Evolutionary conservation across 37 sponge, comb jelly and placozoan species (phyloP).

Genomic region (Theonella swinhoei): DNA sequence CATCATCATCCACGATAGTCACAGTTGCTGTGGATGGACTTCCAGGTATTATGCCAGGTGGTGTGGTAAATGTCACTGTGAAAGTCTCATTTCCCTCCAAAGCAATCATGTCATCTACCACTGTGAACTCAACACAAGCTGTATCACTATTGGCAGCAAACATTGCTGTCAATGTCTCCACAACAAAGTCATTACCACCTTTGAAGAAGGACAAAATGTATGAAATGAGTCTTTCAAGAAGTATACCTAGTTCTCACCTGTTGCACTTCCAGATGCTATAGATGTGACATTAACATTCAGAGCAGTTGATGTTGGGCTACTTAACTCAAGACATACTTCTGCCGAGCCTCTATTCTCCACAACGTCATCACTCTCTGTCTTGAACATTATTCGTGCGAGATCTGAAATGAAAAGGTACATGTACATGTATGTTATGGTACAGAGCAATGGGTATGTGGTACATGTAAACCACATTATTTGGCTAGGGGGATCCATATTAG

Average conservation of each 20-base stretch:
- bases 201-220: not conserved
- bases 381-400: not conserved
- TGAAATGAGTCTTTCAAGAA: not conserved
- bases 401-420: not conserved
- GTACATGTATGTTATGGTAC: too few species aligned
- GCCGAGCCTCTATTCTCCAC: not conserved
- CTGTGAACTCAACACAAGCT: slow-evolving; percentile 4
- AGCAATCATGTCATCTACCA: slow-evolving; percentile 37
- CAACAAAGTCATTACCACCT: not conserved
- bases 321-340: not conserved
- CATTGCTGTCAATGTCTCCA: not conserved
- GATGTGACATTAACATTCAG: not conserved
- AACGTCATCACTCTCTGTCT: not conserved
- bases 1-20: slow-evolving; percentile 44
- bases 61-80: not conserved
- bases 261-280: not conserved
- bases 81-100: slow-evolving; percentile 29
- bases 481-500: too few species aligned
- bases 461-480: too few species aligned
- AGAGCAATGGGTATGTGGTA: too few species aligned
- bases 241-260: too few species aligned
- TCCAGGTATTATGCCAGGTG: not conserved
- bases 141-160: slow-evolving; percentile 4
- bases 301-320: not conserved
- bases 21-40: slow-evolving; percentile 5